Evolutionary conservation across 2,888 invertebrate species (phyloP), one percentile per base, ranked within the genome.

Genomic region (Tipula unca): DNA sequence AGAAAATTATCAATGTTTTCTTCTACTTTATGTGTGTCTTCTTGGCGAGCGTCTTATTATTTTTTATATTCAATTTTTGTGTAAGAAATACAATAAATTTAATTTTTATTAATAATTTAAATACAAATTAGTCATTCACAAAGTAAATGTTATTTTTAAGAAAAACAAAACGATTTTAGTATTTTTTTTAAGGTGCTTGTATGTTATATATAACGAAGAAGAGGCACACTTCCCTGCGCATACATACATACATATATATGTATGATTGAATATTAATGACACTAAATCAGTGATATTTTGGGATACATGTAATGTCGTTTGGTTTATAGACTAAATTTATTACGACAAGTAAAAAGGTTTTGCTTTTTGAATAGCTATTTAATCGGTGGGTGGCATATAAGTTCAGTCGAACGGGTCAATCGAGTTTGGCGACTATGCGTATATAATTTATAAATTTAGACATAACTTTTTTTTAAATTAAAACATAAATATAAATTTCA

Each of bases 41-140:
- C 17, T 54, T 17, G 39, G 10, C 39, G 39, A 6, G 6, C 17
- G 17, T 54, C 48, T 54, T 54, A 54, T 54, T 54, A 17, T 5
- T 54, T 25, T 69, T 48, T 48, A 48, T 48, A 48, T 48, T 48
- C 48, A 10, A 69, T 25, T 69, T 69, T 69, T 69, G 25, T 69
- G 69, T 69, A 69, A 69, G 69, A 69, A 69, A 69, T 69, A 25
- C 13, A 69, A 69, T 69, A 69, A 69, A 69, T 69, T 69, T 69
- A 69, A 69, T 69, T 69, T 69, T 69, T 69, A 69, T 69, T 69
- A 69, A 69, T 69, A 69, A 69, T 69, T 69, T 69, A 69, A 69
- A 69, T 69, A 69, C 69, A 69, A 69, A 69, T 69, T 69, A 69
- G 69, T 69, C 25, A 17, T 48, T 17, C 48, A 69, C 69, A 8